Conservation (phyloP, 2,797 vertebrate genomes). For the Gallirallus australis region DNA sequence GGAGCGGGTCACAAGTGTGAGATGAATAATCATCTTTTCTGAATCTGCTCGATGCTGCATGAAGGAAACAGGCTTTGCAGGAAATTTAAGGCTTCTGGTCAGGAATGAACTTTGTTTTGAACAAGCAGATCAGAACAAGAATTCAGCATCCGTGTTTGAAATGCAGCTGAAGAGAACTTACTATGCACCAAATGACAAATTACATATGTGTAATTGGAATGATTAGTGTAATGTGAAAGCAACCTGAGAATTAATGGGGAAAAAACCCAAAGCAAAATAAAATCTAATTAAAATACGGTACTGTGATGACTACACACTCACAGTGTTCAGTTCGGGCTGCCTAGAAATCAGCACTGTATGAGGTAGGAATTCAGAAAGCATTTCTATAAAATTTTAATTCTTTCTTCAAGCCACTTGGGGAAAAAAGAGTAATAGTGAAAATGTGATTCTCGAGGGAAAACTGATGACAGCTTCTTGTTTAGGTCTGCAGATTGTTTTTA, state of each 20-base stretch:
- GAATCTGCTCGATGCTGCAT: not conserved
- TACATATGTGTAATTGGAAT: not conserved
- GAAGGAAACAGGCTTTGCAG: not conserved
- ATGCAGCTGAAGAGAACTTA: not conserved
- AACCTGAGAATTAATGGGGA: not conserved
- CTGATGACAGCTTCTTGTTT: not conserved
- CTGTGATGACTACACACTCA: not conserved
- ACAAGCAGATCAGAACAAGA: not conserved
- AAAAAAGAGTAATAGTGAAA: not conserved
- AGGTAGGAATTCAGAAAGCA: not conserved
- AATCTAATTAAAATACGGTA: conserved; percentile 2
- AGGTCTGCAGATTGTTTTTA: not conserved
- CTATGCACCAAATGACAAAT: not conserved
- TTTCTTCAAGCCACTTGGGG: not conserved
- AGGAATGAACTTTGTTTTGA: not conserved
- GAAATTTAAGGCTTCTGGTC: not conserved
- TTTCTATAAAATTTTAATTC: not conserved
- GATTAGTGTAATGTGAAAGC: conserved; percentile 2
- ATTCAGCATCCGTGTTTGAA: not conserved
- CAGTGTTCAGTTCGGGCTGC: not conserved
- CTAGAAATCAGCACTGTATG: not conserved
- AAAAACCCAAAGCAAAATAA: not conserved
- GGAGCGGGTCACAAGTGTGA: not conserved
- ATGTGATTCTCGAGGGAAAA: not conserved
- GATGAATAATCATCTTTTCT: conserved; percentile 1